These are phyloP conservation scores for Holothuria scabra DNA, from an alignment of 53 echinoderm and acorn worm genomes.

Conservation along the genomic window DNA sequence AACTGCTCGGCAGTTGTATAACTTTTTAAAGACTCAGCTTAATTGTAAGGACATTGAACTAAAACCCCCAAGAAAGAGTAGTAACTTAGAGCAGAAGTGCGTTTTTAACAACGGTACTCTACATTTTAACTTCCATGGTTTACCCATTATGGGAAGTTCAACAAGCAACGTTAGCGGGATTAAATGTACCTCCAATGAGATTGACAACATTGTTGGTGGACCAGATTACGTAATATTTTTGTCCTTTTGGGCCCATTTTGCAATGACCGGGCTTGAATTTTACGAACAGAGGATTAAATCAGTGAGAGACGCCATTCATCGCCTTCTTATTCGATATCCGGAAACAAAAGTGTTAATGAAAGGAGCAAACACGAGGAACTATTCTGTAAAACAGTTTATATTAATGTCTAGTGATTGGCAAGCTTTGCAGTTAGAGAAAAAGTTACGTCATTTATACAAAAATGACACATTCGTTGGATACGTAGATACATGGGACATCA, in stretches of 20 bases:
- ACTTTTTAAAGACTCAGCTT: background rate
- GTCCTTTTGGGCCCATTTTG: conserved; percentile 16
- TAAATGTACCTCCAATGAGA: background rate
- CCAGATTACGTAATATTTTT: background rate
- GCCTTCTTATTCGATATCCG: background rate
- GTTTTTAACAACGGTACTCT: background rate
- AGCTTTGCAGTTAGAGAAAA: background rate
- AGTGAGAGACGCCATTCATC: background rate
- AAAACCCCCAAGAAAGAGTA: background rate
- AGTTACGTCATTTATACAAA: background rate
- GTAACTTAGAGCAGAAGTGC: background rate
- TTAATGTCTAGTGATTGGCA: conserved; percentile 7
- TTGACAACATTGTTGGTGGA: background rate
- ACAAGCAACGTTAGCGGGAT: background rate
- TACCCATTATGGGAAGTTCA: background rate
- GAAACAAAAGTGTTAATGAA: conserved; percentile 11
- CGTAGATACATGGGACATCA: conserved; percentile 14
- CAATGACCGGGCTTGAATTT: background rate
- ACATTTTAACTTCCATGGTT: conserved; percentile 8
- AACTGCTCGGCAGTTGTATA: conserved; percentile 5
- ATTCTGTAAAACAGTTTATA: background rate
- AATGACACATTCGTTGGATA: conserved; percentile 12
- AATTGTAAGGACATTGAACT: background rate
- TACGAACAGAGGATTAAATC: background rate
- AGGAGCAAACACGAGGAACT: conserved; percentile 25